Evolutionary conservation across 2,888 invertebrate genomes (phyloP).

Genomic region (Linnaemya vulpina): DNA sequence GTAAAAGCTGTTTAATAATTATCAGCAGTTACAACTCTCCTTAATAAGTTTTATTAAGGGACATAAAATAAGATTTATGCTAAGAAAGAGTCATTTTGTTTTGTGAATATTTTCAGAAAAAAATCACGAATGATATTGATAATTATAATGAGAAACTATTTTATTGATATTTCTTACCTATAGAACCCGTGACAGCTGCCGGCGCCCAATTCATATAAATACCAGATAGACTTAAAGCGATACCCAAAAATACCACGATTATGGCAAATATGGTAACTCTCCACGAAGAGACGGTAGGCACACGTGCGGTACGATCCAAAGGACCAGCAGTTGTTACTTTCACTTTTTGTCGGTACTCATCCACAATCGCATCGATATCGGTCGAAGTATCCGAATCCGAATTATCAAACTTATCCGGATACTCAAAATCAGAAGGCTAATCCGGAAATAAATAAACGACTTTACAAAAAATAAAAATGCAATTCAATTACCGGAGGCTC

Average conservation of each 20-base stretch:
- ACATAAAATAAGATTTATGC: too few relatives aligned
- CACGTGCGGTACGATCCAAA: conserved; percentile 80
- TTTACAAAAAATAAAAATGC: background rate
- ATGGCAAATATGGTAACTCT: conserved; percentile 81
- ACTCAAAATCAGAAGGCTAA: conserved; percentile 81
- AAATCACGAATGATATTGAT: too few relatives aligned
- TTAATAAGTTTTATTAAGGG: too few relatives aligned
- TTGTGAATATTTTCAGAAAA: too few relatives aligned
- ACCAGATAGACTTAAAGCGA: conserved; percentile 78
- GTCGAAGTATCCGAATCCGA: conserved; percentile 89
- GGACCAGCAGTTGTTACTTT: conserved; percentile 84
- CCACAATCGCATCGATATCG: conserved; percentile 90
- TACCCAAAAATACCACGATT: conserved; percentile 78
- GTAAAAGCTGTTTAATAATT: too few relatives aligned
- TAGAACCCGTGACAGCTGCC: conserved; percentile 78
- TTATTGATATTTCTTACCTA: conserved; percentile 73
- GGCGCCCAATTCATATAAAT: conserved; percentile 78
- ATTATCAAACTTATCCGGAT: conserved; percentile 83
- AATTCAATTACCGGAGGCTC: conserved; percentile 78
- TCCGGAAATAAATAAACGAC: background rate
- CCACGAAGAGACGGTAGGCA: conserved; percentile 82
- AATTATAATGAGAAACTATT: too few relatives aligned
- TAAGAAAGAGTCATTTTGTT: too few relatives aligned
- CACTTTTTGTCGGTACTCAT: conserved; percentile 89
- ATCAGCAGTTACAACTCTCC: too few relatives aligned